These are phyloP conservation scores for Florisuga fusca DNA, from an alignment of 2,797 vertebrate species.

Conservation along the genomic window DNA sequence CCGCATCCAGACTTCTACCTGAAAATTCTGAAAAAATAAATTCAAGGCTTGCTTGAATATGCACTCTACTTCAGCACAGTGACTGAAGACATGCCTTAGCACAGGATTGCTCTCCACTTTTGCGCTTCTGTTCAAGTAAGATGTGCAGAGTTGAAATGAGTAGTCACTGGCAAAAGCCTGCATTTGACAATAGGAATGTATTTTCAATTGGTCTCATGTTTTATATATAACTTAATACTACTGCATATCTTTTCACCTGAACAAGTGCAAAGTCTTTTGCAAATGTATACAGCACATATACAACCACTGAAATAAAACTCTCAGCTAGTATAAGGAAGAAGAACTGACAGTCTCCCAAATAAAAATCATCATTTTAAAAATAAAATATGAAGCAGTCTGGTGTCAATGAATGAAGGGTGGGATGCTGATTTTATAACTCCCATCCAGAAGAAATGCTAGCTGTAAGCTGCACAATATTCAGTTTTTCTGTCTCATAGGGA, in stretches of 20 bases:
- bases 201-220: slow-evolving; percentile 11
- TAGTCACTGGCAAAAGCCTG: neutral
- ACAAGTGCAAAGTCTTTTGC: neutral
- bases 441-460: neutral
- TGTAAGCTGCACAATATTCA: neutral
- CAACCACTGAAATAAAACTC: neutral
- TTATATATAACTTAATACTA: neutral
- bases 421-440: neutral
- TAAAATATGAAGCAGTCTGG: neutral
- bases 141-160: neutral
- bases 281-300: neutral
- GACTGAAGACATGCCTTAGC: neutral
- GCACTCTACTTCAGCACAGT: neutral
- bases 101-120: neutral
- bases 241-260: neutral
- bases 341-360: neutral
- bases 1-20: neutral
- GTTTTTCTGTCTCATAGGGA: neutral
- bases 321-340: neutral
- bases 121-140: neutral
- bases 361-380: slow-evolving; percentile 2
- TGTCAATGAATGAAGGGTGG: neutral
- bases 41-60: neutral
- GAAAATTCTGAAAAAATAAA: neutral
- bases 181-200: neutral